Base-by-base conservation (phyloP, 2,888 invertebrate genomes). In the Boloria euphrosyne region DNA sequence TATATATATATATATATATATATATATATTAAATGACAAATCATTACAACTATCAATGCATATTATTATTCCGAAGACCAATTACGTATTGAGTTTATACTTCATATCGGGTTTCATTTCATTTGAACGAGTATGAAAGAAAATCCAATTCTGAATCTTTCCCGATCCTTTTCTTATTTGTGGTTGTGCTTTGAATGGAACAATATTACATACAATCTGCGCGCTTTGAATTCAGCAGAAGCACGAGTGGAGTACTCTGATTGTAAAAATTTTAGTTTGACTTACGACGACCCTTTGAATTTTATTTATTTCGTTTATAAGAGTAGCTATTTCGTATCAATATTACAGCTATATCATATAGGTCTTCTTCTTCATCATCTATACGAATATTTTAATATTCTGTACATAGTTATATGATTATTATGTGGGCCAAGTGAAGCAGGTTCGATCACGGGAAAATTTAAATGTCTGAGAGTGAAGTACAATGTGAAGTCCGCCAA, bases 171-270 rank as follows among this genome's bases (percentile, higher is more conserved):
- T 65, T 67, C 67, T 72, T 74, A 72, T 75, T 74, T 75, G 72
- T 66, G 73, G 73, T 62, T 57, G 43, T 66, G 62, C 65, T 70
- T 71, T 71, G 69, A 72, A 71, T 68, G 59, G 67, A 61, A 72
- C 73, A 68, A 68, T 73, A 72, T 68, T 71, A 71, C 66, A 67
- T 69, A 67, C 67, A 70, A 70, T 69, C 67, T 67, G 62, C 44
- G 65, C 17, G 55, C 60, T 69, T 69, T 66, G 60, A 69, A 55
- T 69, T 63, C 57, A 65, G 57, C 47, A 65, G 67, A 69, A 66
- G 67, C 67, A 65, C 62, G 52, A 54, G 54, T 43, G 44, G 50
- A 65, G 22, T 60, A 51, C 67, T 55, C 31, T 38, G 53, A 59
- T 63, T 43, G 55, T 55, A 55, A 43, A 54, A 55, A 14, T 55